These are phyloP conservation scores for Apodemus speciosus DNA, from an alignment of 2,113 vertebrate genomes.

Conservation along the genomic window DNA sequence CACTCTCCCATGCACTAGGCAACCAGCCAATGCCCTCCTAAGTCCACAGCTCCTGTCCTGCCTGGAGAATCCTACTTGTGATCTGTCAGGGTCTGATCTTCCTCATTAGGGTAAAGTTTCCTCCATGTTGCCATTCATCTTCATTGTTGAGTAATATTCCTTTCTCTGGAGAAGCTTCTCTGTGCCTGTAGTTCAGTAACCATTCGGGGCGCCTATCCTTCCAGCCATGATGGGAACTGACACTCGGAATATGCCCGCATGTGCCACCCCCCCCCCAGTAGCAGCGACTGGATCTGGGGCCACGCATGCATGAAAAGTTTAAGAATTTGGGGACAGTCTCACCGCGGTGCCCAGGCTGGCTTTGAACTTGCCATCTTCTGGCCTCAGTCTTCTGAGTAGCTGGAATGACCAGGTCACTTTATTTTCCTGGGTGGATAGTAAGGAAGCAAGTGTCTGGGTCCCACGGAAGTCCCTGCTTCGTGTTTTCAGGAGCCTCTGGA, in stretches of 20 bases:
- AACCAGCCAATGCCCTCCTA: background rate
- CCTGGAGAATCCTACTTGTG: background rate
- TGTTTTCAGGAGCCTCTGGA: background rate
- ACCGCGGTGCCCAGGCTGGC: background rate
- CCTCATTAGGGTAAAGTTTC: background rate
- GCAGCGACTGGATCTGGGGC: background rate
- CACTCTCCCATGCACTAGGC: background rate
- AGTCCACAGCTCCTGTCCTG: background rate
- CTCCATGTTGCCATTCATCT: rapidly evolving
- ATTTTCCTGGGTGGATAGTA: background rate
- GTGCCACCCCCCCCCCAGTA: too few relatives aligned
- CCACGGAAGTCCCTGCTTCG: background rate
- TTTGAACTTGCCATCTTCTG: background rate
- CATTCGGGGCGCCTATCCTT: background rate
- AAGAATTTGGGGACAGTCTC: background rate
- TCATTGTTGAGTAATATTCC: background rate
- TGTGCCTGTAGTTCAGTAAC: rapidly evolving
- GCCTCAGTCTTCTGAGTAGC: too few relatives aligned
- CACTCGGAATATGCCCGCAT: background rate
- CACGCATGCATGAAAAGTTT: background rate
- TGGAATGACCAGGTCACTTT: background rate
- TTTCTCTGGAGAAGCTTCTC: background rate
- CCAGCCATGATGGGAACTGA: background rate
- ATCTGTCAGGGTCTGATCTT: background rate
- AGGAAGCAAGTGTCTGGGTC: background rate